Base-by-base conservation (phyloP, 2,797 vertebrate genomes). In the Echeneis naucrates region DNA sequence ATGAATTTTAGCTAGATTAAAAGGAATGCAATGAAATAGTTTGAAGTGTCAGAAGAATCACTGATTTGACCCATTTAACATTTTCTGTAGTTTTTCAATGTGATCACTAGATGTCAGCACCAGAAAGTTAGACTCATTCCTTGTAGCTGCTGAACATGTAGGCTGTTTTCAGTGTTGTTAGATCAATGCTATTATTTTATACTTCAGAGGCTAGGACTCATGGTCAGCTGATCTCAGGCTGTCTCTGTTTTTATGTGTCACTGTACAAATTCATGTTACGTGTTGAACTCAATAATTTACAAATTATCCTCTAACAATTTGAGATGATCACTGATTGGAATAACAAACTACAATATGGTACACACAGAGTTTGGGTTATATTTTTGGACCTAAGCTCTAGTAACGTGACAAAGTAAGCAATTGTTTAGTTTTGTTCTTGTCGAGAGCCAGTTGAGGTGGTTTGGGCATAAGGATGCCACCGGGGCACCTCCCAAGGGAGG, bases 91-190 rank as follows among this genome's bases (percentile, higher is more conserved):
- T 80, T 80, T 8, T 40, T 8, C 11, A 19, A 2, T 61, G 76
- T 67, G 19, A 68, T 80, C 93, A 82, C 89, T 86, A 81, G 91
- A 87, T 91, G 91, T 81, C 87, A 78, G 62, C 74, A 50, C 14
- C 61, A 40, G n/a, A 11, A 24, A 21, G 42, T 14, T 2, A 3
- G 72, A 61, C 26, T 21, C 2, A 4, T 37, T 32, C 14, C 5
- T 37, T 0, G 4, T 44, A 3, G 4, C 30, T 4, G 2, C 53
- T 62, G 11, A 69, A 37, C 17, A 17, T 33, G 21, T 5, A 42
- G n/a, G 44, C 11, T 8, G 4, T 16, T 30, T 2, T 2, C 33
- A 42, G 2, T 45, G 8, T 10, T 23, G 21, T 12, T n/a, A n/a
- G n/a, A 12, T 24, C 2, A 19, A 42, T 10, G 10, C 12, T 10